phyloP scores from a whole-genome alignment of 2,888 invertebrate genomes.

The Tribolium freemani region DNA sequence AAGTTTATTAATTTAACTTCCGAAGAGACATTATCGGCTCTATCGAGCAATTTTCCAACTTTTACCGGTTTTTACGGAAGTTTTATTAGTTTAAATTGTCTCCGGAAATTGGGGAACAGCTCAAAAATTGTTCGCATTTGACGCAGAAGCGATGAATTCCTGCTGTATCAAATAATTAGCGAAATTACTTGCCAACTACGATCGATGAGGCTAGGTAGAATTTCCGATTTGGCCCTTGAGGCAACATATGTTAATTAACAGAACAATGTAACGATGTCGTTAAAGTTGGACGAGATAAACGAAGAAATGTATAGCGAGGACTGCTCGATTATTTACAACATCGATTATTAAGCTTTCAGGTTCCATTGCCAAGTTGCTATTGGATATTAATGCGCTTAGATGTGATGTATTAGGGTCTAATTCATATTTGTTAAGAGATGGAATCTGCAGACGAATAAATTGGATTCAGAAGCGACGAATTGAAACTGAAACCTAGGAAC shows the following conservation, averaged over 20 bases:
- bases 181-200: slow-evolving; percentile 22
- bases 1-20: not conserved
- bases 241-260: slow-evolving; percentile 23
- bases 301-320: not conserved
- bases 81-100: not conserved
- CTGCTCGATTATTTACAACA: not conserved
- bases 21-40: not conserved
- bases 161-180: slow-evolving; percentile 20
- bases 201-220: slow-evolving; percentile 13
- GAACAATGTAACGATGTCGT: slow-evolving; percentile 21
- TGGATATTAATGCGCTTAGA: slow-evolving; percentile 10
- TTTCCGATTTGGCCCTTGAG: slow-evolving; percentile 21
- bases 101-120: too few species aligned
- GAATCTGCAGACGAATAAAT: not conserved
- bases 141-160: slow-evolving; percentile 3
- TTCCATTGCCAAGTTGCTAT: slow-evolving; percentile 7
- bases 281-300: slow-evolving; percentile 12
- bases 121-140: not conserved
- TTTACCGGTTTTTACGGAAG: not conserved
- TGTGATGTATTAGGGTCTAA: slow-evolving; percentile 2
- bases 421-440: not conserved
- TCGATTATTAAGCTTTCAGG: not conserved
- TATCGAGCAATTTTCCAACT: not conserved
- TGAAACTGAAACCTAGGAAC: not conserved
- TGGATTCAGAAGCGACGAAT: not conserved